These are phyloP conservation scores for Caenorhabditis sp. DNA, from an alignment of 2,888 invertebrate species.

Conservation along the genomic window DNA sequence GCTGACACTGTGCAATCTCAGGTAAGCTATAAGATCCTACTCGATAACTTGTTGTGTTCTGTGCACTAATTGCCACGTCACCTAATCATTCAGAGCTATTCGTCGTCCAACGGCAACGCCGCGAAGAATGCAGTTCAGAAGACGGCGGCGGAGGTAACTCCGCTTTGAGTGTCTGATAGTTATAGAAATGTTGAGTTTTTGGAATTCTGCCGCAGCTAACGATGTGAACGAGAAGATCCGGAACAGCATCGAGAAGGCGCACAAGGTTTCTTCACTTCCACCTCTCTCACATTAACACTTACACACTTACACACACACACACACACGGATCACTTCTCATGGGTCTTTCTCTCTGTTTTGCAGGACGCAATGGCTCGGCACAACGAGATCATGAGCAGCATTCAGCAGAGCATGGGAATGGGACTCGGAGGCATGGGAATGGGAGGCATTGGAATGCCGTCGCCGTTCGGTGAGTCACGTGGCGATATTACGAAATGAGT, in stretches of 20 bases:
- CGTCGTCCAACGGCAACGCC: constrained; percentile 5
- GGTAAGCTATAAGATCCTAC: constrained; percentile 12
- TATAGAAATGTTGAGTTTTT: constrained; percentile 31
- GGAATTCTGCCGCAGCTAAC: constrained; percentile 22
- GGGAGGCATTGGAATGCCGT: constrained; percentile 4
- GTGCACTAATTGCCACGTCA: background rate
- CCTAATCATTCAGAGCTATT: constrained; percentile 38
- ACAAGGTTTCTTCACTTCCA: constrained; percentile 22
- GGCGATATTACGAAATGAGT: background rate
- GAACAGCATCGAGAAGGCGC: constrained; percentile 32
- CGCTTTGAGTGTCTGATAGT: background rate
- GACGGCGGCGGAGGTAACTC: background rate
- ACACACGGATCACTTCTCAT: background rate
- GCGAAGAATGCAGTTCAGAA: background rate
- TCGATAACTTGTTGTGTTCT: background rate
- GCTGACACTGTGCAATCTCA: constrained; percentile 28
- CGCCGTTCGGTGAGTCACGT: constrained; percentile 25
- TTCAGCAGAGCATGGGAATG: constrained; percentile 39
- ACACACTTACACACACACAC: background rate
- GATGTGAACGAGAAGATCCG: constrained; percentile 23
- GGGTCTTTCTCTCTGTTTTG: background rate
- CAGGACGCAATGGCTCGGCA: constrained; percentile 48
- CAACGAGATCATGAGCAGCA: constrained; percentile 44
- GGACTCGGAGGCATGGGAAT: constrained; percentile 31
- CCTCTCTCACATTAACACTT: background rate